phyloP scores from a whole-genome alignment of 2,888 invertebrate genomes.

The Oligia latruncula region DNA sequence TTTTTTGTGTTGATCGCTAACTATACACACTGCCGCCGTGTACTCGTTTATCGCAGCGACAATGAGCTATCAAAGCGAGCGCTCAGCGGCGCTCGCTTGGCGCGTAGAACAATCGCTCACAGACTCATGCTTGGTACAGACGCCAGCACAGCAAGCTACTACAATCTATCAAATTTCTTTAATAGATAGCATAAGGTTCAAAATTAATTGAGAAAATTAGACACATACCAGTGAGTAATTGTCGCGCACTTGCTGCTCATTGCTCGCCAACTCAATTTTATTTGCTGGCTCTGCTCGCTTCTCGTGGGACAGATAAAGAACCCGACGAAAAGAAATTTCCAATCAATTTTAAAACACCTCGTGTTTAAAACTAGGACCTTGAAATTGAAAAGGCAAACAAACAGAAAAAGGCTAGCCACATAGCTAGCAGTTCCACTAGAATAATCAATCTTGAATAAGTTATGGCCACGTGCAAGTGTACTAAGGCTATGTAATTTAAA shows the following conservation, averaged over 20 bases:
- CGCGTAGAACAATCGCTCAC: neutral
- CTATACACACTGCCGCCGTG: neutral
- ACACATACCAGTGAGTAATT: neutral
- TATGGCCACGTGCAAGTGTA: constrained; percentile 3
- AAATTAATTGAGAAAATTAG: no score
- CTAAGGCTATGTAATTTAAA: neutral
- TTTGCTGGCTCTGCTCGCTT: neutral
- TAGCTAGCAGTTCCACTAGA: neutral
- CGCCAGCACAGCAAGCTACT: no score
- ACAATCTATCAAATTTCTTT: no score
- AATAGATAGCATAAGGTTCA: no score
- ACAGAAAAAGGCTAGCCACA: neutral
- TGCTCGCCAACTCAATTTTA: neutral
- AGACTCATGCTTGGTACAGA: neutral
- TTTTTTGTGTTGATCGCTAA: neutral
- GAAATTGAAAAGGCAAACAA: constrained; percentile 5
- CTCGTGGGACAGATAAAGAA: neutral
- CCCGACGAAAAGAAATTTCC: neutral
- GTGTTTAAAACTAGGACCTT: neutral
- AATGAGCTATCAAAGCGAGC: neutral
- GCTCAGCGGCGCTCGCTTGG: neutral
- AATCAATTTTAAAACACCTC: constrained; percentile 11
- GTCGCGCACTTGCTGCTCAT: neutral
- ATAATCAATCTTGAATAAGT: constrained; percentile 13
- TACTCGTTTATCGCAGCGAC: neutral